These are phyloP conservation scores for Ashinkailepas kermadecensis DNA, from an alignment of 2,888 invertebrate genomes.

Conservation along the genomic window DNA sequence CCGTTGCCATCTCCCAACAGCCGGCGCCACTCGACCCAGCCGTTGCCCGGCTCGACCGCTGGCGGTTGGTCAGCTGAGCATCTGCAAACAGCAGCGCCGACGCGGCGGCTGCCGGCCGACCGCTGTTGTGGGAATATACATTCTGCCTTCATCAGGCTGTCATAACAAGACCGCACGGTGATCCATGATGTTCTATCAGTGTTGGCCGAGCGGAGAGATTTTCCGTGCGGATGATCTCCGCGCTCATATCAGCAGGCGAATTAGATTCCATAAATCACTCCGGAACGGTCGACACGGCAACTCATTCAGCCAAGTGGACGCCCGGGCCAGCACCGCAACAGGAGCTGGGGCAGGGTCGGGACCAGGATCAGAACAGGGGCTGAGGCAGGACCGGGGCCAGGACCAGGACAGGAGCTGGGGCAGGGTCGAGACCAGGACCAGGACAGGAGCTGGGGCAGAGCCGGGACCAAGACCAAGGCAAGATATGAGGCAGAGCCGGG, in stretches of 20 bases:
- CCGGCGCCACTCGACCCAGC: no score
- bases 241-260: constrained; percentile 1
- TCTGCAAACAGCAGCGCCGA: background rate
- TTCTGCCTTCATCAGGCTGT: constrained; percentile 21
- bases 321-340: no score
- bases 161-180: constrained; percentile 12
- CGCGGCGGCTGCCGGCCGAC: background rate
- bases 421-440: no score
- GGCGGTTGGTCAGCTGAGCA: background rate
- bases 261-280: background rate
- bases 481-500: no score
- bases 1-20: no score
- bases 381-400: no score
- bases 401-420: no score
- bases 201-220: constrained; percentile 1
- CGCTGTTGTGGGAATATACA: constrained; percentile 5
- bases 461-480: no score
- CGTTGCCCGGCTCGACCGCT: background rate
- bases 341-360: no score
- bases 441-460: no score
- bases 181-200: constrained; percentile 14
- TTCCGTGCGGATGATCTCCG: background rate
- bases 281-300: background rate
- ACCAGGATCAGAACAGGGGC: no score
- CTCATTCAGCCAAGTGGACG: background rate